Percentiles rank a stretch among this genome's conserved stretches.
Conservation (phyloP, 2,888 invertebrate species). For the Agonopterix heracliana region DNA sequence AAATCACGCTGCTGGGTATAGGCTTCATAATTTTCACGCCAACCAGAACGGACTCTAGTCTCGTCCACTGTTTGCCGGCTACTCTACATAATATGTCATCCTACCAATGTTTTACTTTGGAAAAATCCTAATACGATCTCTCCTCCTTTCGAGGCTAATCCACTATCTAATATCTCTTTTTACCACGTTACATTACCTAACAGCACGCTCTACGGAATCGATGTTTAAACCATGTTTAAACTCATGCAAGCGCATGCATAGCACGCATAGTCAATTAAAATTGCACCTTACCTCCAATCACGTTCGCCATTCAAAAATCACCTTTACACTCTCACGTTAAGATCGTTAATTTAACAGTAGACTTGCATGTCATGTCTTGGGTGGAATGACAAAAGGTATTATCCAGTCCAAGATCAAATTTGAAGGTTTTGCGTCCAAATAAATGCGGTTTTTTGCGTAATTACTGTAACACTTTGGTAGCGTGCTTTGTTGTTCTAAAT, state of each 20-base stretch:
- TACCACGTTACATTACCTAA: neutral
- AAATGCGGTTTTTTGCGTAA: slow-evolving; percentile 21
- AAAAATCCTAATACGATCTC: too few relatives aligned
- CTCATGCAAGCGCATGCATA: neutral
- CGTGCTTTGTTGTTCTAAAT: too few relatives aligned
- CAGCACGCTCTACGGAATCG: neutral
- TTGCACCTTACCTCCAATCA: neutral
- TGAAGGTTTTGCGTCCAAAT: slow-evolving; percentile 27
- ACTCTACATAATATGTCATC: too few relatives aligned
- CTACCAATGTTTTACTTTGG: too few relatives aligned
- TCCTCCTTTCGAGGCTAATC: too few relatives aligned
- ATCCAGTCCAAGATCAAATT: slow-evolving; percentile 38
- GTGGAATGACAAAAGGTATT: slow-evolving; percentile 17
- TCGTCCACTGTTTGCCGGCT: too few relatives aligned
- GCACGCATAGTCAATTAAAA: slow-evolving; percentile 6
- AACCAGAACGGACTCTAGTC: too few relatives aligned
- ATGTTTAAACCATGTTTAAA: neutral
- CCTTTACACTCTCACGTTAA: neutral
- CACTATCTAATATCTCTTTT: too few relatives aligned
- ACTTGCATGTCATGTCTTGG: slow-evolving; percentile 18
- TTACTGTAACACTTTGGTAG: slow-evolving; percentile 1
- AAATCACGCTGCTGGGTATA: too few relatives aligned
- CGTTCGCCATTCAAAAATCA: neutral
- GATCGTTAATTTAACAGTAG: neutral
- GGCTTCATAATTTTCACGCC: too few relatives aligned